Conservation (phyloP, 2,888 invertebrate species). For the Caenorhabditis wallacei region DNA sequence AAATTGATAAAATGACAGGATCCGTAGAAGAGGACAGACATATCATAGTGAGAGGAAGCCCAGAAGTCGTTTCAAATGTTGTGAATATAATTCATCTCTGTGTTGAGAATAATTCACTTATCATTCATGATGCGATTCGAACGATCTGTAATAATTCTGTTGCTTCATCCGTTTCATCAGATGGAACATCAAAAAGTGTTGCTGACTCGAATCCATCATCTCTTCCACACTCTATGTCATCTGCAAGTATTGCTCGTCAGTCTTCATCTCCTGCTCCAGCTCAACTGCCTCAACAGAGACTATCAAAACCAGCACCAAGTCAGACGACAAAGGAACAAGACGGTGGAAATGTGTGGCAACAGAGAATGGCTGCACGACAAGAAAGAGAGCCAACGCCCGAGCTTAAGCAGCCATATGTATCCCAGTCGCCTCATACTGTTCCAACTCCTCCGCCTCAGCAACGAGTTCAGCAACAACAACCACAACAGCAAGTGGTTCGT, state of each 20-base stretch:
- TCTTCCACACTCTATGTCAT: constrained; percentile 24
- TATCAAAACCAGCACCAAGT: constrained; percentile 86
- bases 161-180: constrained; percentile 67
- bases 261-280: constrained; percentile 64
- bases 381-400: constrained; percentile 74
- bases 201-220: constrained; percentile 22
- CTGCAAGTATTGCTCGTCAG: constrained; percentile 19
- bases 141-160: constrained; percentile 59
- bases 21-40: constrained; percentile 91
- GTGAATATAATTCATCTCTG: constrained; percentile 93
- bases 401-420: background rate
- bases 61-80: constrained; percentile 86
- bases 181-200: constrained; percentile 48
- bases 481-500: background rate
- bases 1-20: constrained; percentile 92
- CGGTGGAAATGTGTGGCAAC: constrained; percentile 87
- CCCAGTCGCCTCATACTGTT: background rate
- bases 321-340: constrained; percentile 85
- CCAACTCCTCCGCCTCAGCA: background rate
- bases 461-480: background rate
- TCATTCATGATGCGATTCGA: constrained; percentile 77
- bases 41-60: constrained; percentile 90
- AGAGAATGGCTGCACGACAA: constrained; percentile 87
- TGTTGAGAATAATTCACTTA: constrained; percentile 90
- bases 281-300: background rate